A percentile compares a stretch with the other conserved stretches of the same genome.
phyloP scores from a whole-genome alignment of 1,140 invertebrate species.

The Schlechtendalia chinensis region DNA sequence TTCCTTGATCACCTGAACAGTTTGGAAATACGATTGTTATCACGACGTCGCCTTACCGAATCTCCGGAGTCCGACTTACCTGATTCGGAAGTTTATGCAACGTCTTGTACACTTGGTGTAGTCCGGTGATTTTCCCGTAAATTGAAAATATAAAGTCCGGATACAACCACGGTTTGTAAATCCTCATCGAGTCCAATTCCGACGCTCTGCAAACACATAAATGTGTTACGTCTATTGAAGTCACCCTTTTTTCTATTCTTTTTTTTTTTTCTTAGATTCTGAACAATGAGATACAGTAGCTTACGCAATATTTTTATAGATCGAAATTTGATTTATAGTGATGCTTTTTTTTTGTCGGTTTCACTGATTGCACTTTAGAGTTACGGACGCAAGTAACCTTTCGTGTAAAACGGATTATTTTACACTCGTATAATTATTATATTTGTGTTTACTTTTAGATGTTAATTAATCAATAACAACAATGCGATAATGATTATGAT shows the following conservation, averaged over 20 bases:
- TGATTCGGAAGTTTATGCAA: constrained; percentile 52
- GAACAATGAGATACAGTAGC: too few relatives aligned
- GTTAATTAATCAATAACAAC: too few relatives aligned
- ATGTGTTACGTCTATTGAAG: background rate
- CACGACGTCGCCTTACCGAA: background rate
- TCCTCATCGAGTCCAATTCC: constrained; percentile 50
- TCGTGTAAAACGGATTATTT: too few relatives aligned
- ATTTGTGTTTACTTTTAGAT: too few relatives aligned
- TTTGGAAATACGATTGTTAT: background rate
- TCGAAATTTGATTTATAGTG: too few relatives aligned
- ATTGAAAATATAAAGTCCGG: constrained; percentile 52
- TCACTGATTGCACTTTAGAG: too few relatives aligned
- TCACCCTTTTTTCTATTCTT: too few relatives aligned
- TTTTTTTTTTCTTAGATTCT: too few relatives aligned
- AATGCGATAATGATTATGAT: background rate
- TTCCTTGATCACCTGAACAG: background rate
- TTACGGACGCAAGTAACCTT: too few relatives aligned
- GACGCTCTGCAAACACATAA: constrained; percentile 29
- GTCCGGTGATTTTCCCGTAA: constrained; percentile 51
- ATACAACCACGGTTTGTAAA: constrained; percentile 53
- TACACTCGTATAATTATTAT: too few relatives aligned
- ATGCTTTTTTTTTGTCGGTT: too few relatives aligned
- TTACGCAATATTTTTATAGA: background rate
- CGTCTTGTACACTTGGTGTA: constrained; percentile 51
- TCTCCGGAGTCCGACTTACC: constrained; percentile 26